These are phyloP conservation scores for Spongilla lacustris DNA, from an alignment of 37 sponge, comb jelly and placozoan species.

Conservation along the genomic window DNA sequence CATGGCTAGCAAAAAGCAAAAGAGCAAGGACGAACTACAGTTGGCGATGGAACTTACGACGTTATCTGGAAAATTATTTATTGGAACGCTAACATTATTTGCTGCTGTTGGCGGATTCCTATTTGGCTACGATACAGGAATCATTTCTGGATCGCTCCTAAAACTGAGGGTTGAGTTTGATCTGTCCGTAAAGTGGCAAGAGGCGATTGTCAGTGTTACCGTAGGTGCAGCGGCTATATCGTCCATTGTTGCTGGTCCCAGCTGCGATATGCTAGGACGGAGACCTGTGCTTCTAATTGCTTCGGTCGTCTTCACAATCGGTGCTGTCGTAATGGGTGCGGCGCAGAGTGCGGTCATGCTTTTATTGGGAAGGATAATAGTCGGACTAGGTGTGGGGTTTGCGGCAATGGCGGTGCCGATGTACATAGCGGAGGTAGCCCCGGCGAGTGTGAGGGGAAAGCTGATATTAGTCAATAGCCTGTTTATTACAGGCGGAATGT, in stretches of 20 bases:
- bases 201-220: slow-evolving; percentile 82
- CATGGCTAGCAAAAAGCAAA: too few species aligned
- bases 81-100: slow-evolving; percentile 26
- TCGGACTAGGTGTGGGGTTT: slow-evolving; percentile 85
- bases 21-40: neutral
- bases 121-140: slow-evolving; percentile 96
- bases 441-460: slow-evolving; percentile 81
- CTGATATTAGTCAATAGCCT: slow-evolving; percentile 77
- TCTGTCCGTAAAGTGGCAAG: slow-evolving; percentile 55
- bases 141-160: slow-evolving; percentile 91
- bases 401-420: slow-evolving; percentile 88
- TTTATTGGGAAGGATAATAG: slow-evolving; percentile 73
- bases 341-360: slow-evolving; percentile 58
- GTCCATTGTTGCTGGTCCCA: slow-evolving; percentile 58
- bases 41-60: neutral
- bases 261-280: slow-evolving; percentile 74
- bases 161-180: slow-evolving; percentile 43
- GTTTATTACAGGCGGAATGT: slow-evolving; percentile 89
- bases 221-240: slow-evolving; percentile 83
- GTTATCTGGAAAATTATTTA: neutral
- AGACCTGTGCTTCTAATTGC: slow-evolving; percentile 69
- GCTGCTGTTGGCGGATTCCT: slow-evolving; percentile 82
- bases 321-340: slow-evolving; percentile 73
- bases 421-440: slow-evolving; percentile 89
- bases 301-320: slow-evolving; percentile 84